Evolutionary conservation across 2,888 invertebrate species (phyloP), one percentile per base, ranked within the genome.

Genomic region (Platycnemis pennipes): DNA sequence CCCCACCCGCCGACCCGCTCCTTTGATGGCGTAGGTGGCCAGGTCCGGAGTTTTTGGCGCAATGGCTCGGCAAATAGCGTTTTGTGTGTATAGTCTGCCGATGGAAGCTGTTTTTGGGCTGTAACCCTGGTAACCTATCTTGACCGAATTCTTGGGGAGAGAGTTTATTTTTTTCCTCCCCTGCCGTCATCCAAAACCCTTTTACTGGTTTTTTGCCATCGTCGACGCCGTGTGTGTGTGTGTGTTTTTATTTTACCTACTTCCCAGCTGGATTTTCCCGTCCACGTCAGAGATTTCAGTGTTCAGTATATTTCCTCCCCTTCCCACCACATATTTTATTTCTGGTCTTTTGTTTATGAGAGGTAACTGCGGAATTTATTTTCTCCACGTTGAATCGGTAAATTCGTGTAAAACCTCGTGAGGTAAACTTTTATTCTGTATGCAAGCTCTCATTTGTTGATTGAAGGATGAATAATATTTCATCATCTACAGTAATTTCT

Each of bases 41-140:
- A 26, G 8, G 8, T 3, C 22, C n/a, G 63, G 63, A 63, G n/a
- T n/a, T n/a, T 63, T 63, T 63, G 63, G 63, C n/a, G 63, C 63
- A 63, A 63, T 63, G 63, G 63, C 63, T 63, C 63, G n/a, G 63
- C 63, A 63, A 63, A 63, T 26, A n/a, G 63, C 63, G n/a, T 63
- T 63, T 63, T 63, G 63, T 63, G 22, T n/a, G 63, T 63, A 63
- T 26, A 63, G 63, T 63, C 26, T 63, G 26, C 63, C 63, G 63
- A 63, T 63, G 63, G n/a, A 63, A 63, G 63, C 63, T 63, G 63
- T 63, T 63, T 26, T 63, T n/a, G n/a, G n/a, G 63, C 63, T 26
- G 63, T 63, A 63, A 63, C 63, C 63, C 63, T n/a, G 63, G 63
- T 63, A 63, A 63, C 63, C 63, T 63, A 26, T 63, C 63, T 63